Conservation (phyloP, 2,888 invertebrate species). For the Cephus nigrinus region DNA sequence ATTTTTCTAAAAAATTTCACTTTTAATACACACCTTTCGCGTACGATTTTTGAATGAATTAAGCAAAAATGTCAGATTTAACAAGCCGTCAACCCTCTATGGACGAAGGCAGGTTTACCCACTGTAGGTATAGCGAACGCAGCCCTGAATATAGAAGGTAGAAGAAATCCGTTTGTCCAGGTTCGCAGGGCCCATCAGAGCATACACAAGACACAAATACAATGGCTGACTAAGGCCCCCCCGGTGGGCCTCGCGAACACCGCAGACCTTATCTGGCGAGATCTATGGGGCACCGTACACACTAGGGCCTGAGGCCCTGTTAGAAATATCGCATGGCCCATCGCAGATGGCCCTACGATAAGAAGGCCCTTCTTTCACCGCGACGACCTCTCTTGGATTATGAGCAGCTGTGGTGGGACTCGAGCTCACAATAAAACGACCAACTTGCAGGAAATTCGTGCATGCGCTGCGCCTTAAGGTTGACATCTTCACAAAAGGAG, state of each 20-base stretch:
- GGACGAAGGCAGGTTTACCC: background rate
- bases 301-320: constrained; percentile 59
- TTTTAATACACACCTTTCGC: background rate
- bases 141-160: constrained; percentile 9
- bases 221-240: constrained; percentile 51
- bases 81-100: background rate
- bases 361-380: constrained; percentile 45
- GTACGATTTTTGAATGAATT: constrained; percentile 37
- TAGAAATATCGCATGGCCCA: constrained; percentile 60
- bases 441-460: constrained; percentile 53
- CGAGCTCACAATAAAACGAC: constrained; percentile 47
- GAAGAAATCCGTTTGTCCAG: constrained; percentile 22
- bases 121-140: background rate
- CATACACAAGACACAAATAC: constrained; percentile 43
- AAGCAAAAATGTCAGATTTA: constrained; percentile 34
- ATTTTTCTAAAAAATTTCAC: background rate
- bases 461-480: constrained; percentile 30
- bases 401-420: constrained; percentile 57
- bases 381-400: constrained; percentile 51
- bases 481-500: background rate
- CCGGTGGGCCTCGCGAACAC: constrained; percentile 61
- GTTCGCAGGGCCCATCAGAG: constrained; percentile 21
- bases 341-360: constrained; percentile 62
- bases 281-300: constrained; percentile 49
- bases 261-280: constrained; percentile 57